Base-by-base conservation (phyloP, 2,888 invertebrate genomes). In the Xiphydria camelus region DNA sequence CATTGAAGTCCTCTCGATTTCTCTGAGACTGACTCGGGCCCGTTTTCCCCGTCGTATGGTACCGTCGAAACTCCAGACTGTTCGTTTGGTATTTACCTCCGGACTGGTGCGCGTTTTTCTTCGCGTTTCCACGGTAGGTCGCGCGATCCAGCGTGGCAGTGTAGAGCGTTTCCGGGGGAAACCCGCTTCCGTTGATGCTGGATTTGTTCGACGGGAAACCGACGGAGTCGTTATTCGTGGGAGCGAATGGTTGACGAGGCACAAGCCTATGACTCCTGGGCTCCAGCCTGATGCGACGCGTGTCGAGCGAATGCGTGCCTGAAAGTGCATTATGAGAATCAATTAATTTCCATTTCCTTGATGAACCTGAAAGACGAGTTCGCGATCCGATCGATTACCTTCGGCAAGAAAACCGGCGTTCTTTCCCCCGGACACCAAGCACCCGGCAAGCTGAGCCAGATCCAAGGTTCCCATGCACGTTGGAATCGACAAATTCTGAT, bases 61-160 rank as follows among this genome's bases (percentile, higher is more conserved):
- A 71, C 25, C 64, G 58, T 1, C 71, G 57, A 10, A 52, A 57
- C n/a, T 73, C 71, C 7, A 68, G 26, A 29, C 64, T 67, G 43
- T 69, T 69, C 17, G 55, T 51, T 19, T 66, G 51, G 50, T 63
- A 68, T 29, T 69, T 70, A 26, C 56, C 57, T 3, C 53, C 58
- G 1, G 55, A 29, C 34, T 65, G 65, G 6, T 66, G 62, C 4
- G 26, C 19, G 10, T 66, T 61, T 29, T 68, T 71, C 6, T 62
- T 62, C 4, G 62, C 48, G 43, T 64, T 66, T 2, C 57, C 62
- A 1, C 67, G 67, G 35, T 69, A 73, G 23, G 66, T 70, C 19
- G 66, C 60, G 20, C 74, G 56, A 47, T 75, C 75, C 20, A 75
- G 57, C 1, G 74, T 75, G 0, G 68, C 70, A 1, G 73, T 70